Base-by-base conservation (phyloP, 2,113 vertebrate species). In the Emydocephalus ijimae region DNA sequence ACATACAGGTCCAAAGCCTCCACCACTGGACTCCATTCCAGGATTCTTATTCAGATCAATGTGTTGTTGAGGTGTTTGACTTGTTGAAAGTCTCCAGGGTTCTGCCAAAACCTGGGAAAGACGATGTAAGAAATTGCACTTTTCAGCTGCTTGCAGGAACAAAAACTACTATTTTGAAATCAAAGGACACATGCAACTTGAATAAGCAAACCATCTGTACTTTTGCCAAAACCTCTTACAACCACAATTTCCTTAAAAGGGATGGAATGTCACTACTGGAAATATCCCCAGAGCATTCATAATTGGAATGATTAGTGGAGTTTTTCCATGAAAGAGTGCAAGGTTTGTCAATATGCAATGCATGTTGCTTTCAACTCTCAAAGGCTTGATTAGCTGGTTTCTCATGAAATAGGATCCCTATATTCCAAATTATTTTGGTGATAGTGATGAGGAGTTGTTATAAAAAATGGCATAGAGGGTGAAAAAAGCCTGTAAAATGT, bases 31-130 rank as follows among this genome's bases (percentile, higher is more conserved):
- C 57, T 99, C 97, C 5, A 98, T 97, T 45, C 99, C 98, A 0
- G 99, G 99, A 94, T 99, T 97, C 90, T 94, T 98, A 92, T 97
- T 97, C 89, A 99, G 96, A 94, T 99, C 97, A 29, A 98, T 93
- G 95, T 99, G 97, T 91, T 99, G 99, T 90, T 99, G 97, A 11
- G 99, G 99, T 1, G 99, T 99, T 96, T 99, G 99, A 96, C 99
- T 99, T 0, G 99, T 99, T 34, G 99, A 99, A 88, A 99, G 94
- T 90, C 99, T 98, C 99, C 99, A 99, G 0, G 99, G 99, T 52
- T 99, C 99, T 15, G 99, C 98, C 91, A 99, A 96, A 26, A 99
- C 99, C 99, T 99, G 87, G 14, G 8, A 74, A 24, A 87, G 18
- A 1, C 86, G 48, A 89, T 45, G 34, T 52, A 93, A 15, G 6